Conservation (phyloP, 2,797 vertebrate species). For the Anguilla anguilla region DNA sequence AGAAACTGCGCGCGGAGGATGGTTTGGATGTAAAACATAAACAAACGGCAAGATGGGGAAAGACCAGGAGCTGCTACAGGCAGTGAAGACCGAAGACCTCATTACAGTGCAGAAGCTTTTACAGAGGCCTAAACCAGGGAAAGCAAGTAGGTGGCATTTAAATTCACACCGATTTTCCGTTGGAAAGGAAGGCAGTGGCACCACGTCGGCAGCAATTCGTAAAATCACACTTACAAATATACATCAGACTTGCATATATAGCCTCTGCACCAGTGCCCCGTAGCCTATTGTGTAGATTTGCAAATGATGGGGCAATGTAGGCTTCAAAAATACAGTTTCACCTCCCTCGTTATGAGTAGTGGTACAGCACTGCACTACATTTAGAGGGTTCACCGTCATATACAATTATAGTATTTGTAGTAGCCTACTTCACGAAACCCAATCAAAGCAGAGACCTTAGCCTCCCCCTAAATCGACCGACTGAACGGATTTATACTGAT, state of each 20-base stretch:
- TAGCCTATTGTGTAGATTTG: background rate
- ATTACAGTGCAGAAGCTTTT: slow-evolving; percentile 94
- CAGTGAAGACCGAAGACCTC: slow-evolving; percentile 96
- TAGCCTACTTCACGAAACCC: background rate
- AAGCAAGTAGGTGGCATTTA: slow-evolving; percentile 84
- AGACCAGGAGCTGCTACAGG: slow-evolving; percentile 97
- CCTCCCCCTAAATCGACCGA: background rate
- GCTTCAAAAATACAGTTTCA: background rate
- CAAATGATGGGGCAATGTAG: background rate
- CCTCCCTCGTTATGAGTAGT: background rate
- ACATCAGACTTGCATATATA: background rate
- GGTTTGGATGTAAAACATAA: slow-evolving; percentile 69
- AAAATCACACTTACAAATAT: background rate
- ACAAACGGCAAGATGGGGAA: slow-evolving; percentile 85
- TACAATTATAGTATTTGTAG: background rate
- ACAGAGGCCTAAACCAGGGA: slow-evolving; percentile 93
- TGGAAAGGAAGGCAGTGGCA: background rate
- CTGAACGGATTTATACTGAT: background rate
- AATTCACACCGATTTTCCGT: background rate
- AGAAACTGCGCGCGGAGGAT: slow-evolving; percentile 58
- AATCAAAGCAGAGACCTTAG: background rate
- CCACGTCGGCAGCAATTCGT: background rate
- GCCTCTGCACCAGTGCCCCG: background rate
- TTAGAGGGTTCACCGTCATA: background rate
- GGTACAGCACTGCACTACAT: background rate